A percentile compares a stretch with the other conserved stretches of the same genome.
Conservation (phyloP, 2,797 vertebrate species). For the Clarias platycephalus region DNA sequence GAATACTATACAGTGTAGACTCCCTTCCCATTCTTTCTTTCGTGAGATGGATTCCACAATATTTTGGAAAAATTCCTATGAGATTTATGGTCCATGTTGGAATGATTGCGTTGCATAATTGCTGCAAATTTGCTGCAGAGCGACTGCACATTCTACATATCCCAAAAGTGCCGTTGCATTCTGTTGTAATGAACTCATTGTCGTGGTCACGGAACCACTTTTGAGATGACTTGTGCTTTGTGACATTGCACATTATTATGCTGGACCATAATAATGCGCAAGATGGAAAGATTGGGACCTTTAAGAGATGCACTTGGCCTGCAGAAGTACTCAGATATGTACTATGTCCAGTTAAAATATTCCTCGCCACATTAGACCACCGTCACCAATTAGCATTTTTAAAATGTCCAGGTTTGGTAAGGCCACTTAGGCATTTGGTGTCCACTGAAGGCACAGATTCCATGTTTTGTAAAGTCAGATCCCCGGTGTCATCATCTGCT, state of each 20-base stretch:
- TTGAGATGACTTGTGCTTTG: neutral
- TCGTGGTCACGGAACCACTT: neutral
- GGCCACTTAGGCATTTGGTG: neutral
- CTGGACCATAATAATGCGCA: neutral
- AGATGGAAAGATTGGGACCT: neutral
- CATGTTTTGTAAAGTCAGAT: neutral
- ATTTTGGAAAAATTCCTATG: neutral
- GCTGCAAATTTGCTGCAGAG: neutral
- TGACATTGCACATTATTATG: neutral
- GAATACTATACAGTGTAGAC: neutral
- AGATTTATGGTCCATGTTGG: neutral
- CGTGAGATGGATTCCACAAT: neutral
- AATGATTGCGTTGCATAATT: neutral
- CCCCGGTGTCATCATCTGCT: neutral
- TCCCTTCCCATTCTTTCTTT: no score
- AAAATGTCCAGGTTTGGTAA: neutral
- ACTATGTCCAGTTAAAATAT: neutral
- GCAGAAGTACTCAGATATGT: neutral
- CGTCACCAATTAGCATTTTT: neutral
- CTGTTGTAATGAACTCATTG: neutral
- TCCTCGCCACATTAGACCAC: neutral
- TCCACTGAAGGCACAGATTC: neutral
- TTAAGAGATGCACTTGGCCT: neutral
- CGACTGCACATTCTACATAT: neutral
- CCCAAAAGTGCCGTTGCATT: neutral